Evolutionary conservation across 2,797 vertebrate species (phyloP), one percentile per base, ranked within the genome.

Genomic region (Arctocebus calabarensis): DNA sequence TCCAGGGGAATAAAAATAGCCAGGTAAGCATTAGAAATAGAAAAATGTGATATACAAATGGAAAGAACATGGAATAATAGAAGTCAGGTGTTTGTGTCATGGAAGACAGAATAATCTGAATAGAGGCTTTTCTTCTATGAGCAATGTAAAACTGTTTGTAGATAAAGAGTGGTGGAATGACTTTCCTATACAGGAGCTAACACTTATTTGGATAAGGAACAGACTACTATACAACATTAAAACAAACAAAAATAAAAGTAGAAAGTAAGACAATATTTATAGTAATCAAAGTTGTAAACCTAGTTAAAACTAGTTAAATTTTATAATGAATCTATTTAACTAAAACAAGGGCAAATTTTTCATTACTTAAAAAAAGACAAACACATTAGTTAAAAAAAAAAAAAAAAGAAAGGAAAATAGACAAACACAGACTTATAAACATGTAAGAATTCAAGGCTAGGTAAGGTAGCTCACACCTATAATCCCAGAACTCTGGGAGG

Each of bases 181-280:
- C 64, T 84, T 84, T 78, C 48, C 29, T 13, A 34, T 16, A 10
- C 75, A 70, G 19, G 7, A 64, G 52, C 64, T 70, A 66, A 92
- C n/a, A 77, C 11, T 62, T 91, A 23, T 20, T 64, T 90, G 74
- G 77, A 12, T 87, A 90, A 90, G 45, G 75, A 87, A 66, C 45
- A 84, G 57, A 16, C 14, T 52, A 59, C 57, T 71, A 75, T 34
- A 70, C 45, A 59, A 25, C 61, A 40, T 68, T 92, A 92, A 89
- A 59, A 52, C 19, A 73, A 13, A 79, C n/a, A 77, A 95, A 95
- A 84, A 48, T 55, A 66, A 90, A 87, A 77, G 43, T 9, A 75
- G 6, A 70, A 77, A 84, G 29, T 78, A 11, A 91, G 27, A 73
- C 27, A 81, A 61, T 59, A 91, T 25, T 84, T 55, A 91, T 5